These are phyloP conservation scores for Eremobia ochroleuca DNA, from an alignment of 2,888 invertebrate species.

Conservation along the genomic window DNA sequence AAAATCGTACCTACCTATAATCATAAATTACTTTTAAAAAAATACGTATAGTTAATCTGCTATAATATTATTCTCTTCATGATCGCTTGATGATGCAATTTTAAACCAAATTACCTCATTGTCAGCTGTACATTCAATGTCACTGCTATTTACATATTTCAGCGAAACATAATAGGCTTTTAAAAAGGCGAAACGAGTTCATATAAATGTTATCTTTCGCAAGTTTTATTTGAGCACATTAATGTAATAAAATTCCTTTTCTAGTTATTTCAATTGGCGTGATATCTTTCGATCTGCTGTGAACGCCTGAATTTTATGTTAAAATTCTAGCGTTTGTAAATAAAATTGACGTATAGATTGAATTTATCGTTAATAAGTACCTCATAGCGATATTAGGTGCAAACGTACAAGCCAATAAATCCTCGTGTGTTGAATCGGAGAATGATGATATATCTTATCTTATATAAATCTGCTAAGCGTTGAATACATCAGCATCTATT, in stretches of 20 bases:
- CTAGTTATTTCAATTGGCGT: conserved; percentile 34
- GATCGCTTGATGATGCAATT: conserved; percentile 78
- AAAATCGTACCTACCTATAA: conserved; percentile 5
- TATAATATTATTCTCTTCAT: conserved; percentile 24
- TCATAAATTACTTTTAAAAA: no score
- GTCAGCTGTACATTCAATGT: conserved; percentile 69
- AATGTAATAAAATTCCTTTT: conserved; percentile 26
- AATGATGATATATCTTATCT: conserved; percentile 48
- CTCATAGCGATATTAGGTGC: conserved; percentile 31
- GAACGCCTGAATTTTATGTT: conserved; percentile 13
- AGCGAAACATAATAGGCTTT: conserved; percentile 57
- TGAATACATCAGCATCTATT: conserved; percentile 53
- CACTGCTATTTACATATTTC: conserved; percentile 65
- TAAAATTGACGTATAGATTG: conserved; percentile 8
- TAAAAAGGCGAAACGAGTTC: conserved; percentile 42
- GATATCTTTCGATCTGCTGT: conserved; percentile 43
- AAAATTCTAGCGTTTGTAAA: conserved; percentile 13
- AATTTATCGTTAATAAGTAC: conserved; percentile 22
- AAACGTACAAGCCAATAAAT: conserved; percentile 52
- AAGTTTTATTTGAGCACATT: conserved; percentile 22
- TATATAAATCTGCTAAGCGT: conserved; percentile 37
- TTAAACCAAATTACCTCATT: conserved; percentile 79
- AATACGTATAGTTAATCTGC: no score
- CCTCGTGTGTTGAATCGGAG: conserved; percentile 33
- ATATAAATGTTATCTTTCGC: conserved; percentile 23